Base-by-base conservation (phyloP, 2,888 invertebrate genomes). In the Machimus atricapillus region DNA sequence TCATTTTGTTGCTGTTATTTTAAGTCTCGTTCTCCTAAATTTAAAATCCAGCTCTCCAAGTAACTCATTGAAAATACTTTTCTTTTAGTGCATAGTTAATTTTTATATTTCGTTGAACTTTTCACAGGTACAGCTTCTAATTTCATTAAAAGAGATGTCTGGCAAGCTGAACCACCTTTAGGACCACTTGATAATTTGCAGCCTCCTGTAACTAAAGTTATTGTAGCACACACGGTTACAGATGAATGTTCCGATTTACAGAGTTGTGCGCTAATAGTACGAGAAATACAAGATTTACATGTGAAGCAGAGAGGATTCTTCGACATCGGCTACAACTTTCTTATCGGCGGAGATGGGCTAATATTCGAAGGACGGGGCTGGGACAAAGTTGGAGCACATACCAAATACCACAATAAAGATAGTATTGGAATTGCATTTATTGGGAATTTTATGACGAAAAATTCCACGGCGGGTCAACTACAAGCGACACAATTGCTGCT, bases 401-500 rank as follows among this genome's bases (percentile, higher is more conserved):
- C 91, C 37, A 89, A 89, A 87, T 90, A 89, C 89, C 91, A 91
- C 90, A 91, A 91, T 88, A 88, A 89, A 87, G 90, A 91, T 88
- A 90, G 91, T n/a, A 88, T 91, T 88, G 92, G 92, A 86, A 90
- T 92, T 88, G 90, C 91, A 85, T 90, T 91, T 89, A 90, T 92
- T 86, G 91, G 91, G 34, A 87, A 87, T 73, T 89, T 88, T 56
- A 87, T 81, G 83, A 87, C 86, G n/a, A 52, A 52, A 31, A 81
- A 0, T 95, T 95, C 0, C 92, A 58, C 94, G 0, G 90, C 92
- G 73, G 91, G 92, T 66, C 93, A 94, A 90, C 89, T 96, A 0
- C 91, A 93, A 2, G 95, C 95, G 0, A 94, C 94, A 27, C 90
- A 93, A 83, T 93, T 93, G 88, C 91, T 96, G 0, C 94, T 96